Base-by-base conservation (phyloP, 2,888 invertebrate genomes). In the Drosophila ochracea region DNA sequence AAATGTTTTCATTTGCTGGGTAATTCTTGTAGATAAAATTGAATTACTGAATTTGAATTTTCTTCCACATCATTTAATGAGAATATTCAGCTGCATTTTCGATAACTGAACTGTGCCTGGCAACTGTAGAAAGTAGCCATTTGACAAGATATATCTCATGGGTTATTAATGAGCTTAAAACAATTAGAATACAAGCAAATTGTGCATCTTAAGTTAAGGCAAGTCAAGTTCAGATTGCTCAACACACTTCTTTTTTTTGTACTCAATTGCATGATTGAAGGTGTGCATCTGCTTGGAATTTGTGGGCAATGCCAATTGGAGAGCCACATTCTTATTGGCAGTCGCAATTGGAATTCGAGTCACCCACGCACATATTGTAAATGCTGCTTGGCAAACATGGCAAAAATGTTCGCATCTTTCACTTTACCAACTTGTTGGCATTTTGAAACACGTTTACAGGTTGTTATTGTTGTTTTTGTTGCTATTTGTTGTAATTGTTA, bases 361-460 rank as follows among this genome's bases (percentile, higher is more conserved):
- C 66, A 47, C 76, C 80, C 80, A 79, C 78, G 75, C 79, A 75
- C 21, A 63, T 61, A 52, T 50, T 5, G 37, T 55, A 58, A 47
- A 59, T 60, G 76, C 59, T 57, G 39, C 10, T 49, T 57, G 58
- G 25, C 67, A 63, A 37, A 16, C 58, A 31, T 25, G 67, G 53
- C 43, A 47, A 58, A 70, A 62, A 61, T 53, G 52, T 25, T 68
- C 58, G 57, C 43, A 72, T 77, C 77, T 68, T 70, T 80, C 57
- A 58, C 65, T 63, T 67, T 58, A 57, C n/a, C 59, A 78, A 78
- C 67, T 76, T 76, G 76, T 76, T 79, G 81, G 67, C 68, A 79
- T 82, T 82, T 73, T 69, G 60, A 76, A 82, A 80, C 81, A 76
- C 76, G 80, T 81, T 81, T 78, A 67, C 70, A 70, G 50, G 55